Evolutionary conservation across 1,140 invertebrate species (phyloP).

Genomic region (Drosophila subpulchrella): DNA sequence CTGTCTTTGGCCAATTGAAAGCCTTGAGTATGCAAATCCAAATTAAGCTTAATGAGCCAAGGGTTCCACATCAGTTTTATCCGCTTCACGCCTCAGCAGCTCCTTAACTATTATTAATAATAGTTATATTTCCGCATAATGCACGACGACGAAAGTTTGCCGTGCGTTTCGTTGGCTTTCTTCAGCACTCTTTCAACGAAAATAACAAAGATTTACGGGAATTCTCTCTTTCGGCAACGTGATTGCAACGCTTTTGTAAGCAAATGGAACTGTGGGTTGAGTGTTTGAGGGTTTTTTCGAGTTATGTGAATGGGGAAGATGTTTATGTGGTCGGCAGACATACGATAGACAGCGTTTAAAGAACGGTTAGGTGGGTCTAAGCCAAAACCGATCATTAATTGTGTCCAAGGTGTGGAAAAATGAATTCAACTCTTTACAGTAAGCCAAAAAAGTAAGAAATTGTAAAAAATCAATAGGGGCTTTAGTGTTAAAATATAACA

Average conservation of each 20-base stretch:
- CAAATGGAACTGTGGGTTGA: conserved; percentile 64
- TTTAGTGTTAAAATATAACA: not conserved
- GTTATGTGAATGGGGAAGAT: conserved; percentile 1
- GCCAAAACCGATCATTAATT: conserved; percentile 14
- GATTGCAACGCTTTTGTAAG: conserved; percentile 78
- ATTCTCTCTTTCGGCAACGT: conserved; percentile 50
- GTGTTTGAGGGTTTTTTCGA: not conserved
- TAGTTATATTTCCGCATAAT: conserved; percentile 71
- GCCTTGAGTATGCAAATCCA: conserved; percentile 54
- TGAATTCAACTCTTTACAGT: not conserved
- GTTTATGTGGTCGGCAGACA: conserved; percentile 11
- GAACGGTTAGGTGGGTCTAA: conserved; percentile 17
- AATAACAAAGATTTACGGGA: conserved; percentile 54
- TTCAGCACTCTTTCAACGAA: conserved; percentile 43
- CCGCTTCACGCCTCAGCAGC: conserved; percentile 68
- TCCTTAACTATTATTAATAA: conserved; percentile 71
- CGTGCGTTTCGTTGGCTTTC: conserved; percentile 59
- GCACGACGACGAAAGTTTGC: conserved; percentile 74
- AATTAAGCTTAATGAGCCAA: conserved; percentile 79
- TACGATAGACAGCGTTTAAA: conserved; percentile 7
- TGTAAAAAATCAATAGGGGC: no score
- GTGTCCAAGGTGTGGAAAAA: conserved; percentile 13
- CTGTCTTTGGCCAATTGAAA: conserved; percentile 25
- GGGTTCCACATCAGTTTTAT: conserved; percentile 39
- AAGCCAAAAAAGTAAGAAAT: not conserved